Conservation (phyloP, 2,888 invertebrate species). For the Slavum lentiscoides region DNA sequence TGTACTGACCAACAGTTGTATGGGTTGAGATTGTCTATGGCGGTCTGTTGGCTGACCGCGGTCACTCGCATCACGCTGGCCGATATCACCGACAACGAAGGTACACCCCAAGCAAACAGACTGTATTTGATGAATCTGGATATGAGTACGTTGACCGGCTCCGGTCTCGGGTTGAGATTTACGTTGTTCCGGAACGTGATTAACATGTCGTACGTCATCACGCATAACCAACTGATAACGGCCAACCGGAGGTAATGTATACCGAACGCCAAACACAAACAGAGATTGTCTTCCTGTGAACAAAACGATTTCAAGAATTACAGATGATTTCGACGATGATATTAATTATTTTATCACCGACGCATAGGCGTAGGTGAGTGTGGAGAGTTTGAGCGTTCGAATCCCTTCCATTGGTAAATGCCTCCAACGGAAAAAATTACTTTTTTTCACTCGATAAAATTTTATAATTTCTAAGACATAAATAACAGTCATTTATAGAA, state of each 20-base stretch:
- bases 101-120: conserved; percentile 70
- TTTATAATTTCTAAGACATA: no score
- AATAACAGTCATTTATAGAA: no score
- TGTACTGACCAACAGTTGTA: conserved; percentile 64
- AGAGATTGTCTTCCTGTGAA: conserved; percentile 67
- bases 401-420: no score
- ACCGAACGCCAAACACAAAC: conserved; percentile 67
- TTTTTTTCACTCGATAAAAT: no score
- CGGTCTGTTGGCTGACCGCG: conserved; percentile 61
- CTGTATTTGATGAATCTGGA: conserved; percentile 64
- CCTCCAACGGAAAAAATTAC: no score
- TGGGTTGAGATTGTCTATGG: conserved; percentile 61
- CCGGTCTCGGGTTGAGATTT: conserved; percentile 60
- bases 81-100: conserved; percentile 65
- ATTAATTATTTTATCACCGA: no score
- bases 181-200: conserved; percentile 61
- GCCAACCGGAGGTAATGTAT: conserved; percentile 70
- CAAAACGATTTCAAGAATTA: not conserved
- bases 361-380: no score
- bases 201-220: conserved; percentile 70
- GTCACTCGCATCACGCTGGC: conserved; percentile 62
- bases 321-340: not conserved
- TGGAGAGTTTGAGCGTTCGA: no score
- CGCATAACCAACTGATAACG: conserved; percentile 70
- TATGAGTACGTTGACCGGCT: conserved; percentile 61